Conservation (phyloP, 2,113 vertebrate species). For the Pardalotus punctatus region DNA sequence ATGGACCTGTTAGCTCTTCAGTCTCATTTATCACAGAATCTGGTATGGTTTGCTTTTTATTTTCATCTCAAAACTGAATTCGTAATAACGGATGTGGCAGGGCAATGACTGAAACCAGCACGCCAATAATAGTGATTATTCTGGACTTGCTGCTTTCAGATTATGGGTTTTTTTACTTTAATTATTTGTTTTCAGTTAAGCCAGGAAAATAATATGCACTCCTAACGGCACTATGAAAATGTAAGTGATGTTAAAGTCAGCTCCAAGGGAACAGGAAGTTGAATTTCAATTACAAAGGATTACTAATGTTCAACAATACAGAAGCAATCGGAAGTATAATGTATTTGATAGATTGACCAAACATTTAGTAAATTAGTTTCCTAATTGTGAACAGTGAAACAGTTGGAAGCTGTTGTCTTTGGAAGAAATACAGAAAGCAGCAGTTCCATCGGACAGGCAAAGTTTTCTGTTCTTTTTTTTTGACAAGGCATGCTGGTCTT, state of each 20-base stretch:
- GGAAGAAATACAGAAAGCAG: background rate
- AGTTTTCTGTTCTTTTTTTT: background rate
- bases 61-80: background rate
- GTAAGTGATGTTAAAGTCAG: background rate
- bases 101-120: background rate
- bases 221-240: background rate
- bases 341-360: conserved; percentile 1
- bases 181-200: background rate
- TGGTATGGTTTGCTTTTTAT: conserved; percentile 74
- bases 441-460: background rate
- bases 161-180: background rate
- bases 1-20: conserved; percentile 90
- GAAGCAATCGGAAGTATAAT: background rate
- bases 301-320: background rate
- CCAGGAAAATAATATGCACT: background rate
- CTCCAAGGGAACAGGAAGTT: background rate
- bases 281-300: background rate
- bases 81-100: background rate
- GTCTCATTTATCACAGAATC: conserved; percentile 94
- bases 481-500: background rate
- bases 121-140: background rate
- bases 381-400: conserved; percentile 33
- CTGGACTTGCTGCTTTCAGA: background rate
- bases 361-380: background rate
- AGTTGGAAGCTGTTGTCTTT: background rate